Conservation (phyloP, 2,888 invertebrate genomes). For the Acleris holmiana region DNA sequence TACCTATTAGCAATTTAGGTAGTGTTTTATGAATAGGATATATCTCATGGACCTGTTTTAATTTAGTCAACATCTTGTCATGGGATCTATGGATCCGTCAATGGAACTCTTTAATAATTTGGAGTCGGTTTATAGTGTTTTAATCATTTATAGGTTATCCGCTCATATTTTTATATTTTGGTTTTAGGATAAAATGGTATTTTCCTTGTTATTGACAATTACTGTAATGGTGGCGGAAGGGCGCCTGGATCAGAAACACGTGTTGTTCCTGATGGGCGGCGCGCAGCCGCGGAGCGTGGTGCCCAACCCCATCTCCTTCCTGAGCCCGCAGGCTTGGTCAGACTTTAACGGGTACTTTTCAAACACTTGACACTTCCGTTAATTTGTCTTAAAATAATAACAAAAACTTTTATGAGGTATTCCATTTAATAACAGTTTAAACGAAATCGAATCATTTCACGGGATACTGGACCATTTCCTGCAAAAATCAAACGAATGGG, state of each 20-base stretch:
- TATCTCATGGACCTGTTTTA: too few species aligned
- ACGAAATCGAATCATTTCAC: slow-evolving; percentile 71
- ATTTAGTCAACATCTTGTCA: too few species aligned
- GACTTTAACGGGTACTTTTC: slow-evolving; percentile 69
- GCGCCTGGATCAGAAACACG: slow-evolving; percentile 86
- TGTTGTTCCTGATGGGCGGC: slow-evolving; percentile 95
- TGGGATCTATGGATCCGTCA: too few species aligned
- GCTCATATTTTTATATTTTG: background rate
- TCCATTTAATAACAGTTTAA: slow-evolving; percentile 60
- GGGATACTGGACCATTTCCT: slow-evolving; percentile 88
- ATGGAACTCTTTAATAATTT: too few species aligned
- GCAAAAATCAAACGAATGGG: slow-evolving; percentile 86
- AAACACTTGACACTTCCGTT: too few species aligned
- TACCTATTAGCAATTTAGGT: too few species aligned
- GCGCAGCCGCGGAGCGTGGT: slow-evolving; percentile 78
- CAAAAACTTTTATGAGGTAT: background rate
- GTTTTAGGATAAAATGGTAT: slow-evolving; percentile 93
- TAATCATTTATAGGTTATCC: too few species aligned
- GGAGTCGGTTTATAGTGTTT: too few species aligned
- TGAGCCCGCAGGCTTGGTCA: slow-evolving; percentile 72
- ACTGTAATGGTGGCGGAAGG: slow-evolving; percentile 87
- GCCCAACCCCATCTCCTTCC: slow-evolving; percentile 68
- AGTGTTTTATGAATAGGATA: too few species aligned
- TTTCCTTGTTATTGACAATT: slow-evolving; percentile 90
- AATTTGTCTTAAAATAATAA: too few species aligned